Base-by-base conservation (phyloP, 1,140 invertebrate genomes). In the Heliconius hewitsoni region DNA sequence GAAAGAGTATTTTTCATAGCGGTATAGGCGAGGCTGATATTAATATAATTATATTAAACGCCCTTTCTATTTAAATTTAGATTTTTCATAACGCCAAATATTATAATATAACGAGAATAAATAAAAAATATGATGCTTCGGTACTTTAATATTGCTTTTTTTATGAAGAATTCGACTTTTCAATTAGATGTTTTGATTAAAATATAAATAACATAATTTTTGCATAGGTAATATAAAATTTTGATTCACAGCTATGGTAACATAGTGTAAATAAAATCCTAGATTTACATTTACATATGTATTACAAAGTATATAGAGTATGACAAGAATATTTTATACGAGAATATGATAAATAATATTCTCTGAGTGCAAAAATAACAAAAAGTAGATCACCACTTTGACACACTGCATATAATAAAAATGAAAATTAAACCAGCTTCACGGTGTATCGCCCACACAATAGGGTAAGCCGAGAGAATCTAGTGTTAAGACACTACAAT, bases 1-100 rank as follows among this genome's bases (percentile, higher is more conserved):
- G 82, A 89, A 88, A 82, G 82, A 86, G 80, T 83, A 85, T 89
- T 86, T 78, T 84, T 86, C 83, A 85, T 83, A 80, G 76, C 77
- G 79, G 30, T 71, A 60, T 76, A 79, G 74, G 74, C 72, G 76
- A 81, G 66, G 74, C 76, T 46, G 74, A 57, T 82, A 76, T 80
- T 84, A 84, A 82, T 82, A 80, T 84, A 82, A 84, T 84, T 78
- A 80, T 84, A 82, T 83, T 84, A 85, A 87, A 82, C 81, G 71
- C 80, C 78, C 80, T 84, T 87, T 86, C 84, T 81, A 83, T 84
- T 83, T 83, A 82, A 83, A 85, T 81, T 83, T 82, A 73, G 52
- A 60, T 80, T 74, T 81, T 81, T 77, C 60, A 73, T 74, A n/a
- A 55, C 55, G 34, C 27, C 23, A 60, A 73, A 73, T 73, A 78